Evolutionary conservation across 1,140 invertebrate genomes (phyloP).

Genomic region (Drosophila elegans): DNA sequence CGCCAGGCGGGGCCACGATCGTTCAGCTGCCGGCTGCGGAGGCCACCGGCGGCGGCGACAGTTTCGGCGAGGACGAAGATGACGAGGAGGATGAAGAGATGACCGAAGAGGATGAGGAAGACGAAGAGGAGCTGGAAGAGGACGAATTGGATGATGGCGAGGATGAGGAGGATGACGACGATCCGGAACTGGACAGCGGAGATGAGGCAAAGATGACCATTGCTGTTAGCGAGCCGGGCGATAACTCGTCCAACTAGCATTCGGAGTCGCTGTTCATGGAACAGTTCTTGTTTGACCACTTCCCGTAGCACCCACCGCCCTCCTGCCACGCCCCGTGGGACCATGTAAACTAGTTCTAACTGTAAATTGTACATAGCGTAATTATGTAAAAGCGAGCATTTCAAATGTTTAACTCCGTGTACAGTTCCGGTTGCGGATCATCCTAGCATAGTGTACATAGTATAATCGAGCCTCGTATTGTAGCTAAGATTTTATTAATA

Average conservation of each 20-base stretch:
- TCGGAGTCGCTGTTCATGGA: conserved; percentile 84
- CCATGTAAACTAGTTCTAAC: conserved; percentile 19
- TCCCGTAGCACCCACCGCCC: conserved; percentile 60
- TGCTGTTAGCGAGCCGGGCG: conserved; percentile 85
- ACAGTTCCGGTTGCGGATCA: conserved; percentile 25
- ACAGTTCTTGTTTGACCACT: conserved; percentile 82
- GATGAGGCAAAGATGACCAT: conserved; percentile 91
- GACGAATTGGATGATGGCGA: conserved; percentile 69
- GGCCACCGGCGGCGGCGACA: conserved; percentile 84
- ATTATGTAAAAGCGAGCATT: conserved; percentile 44
- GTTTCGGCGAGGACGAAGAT: conserved; percentile 86
- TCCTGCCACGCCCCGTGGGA: conserved; percentile 21
- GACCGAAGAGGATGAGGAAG: conserved; percentile 84
- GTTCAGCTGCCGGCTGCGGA: conserved; percentile 53
- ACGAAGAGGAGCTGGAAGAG: conserved; percentile 85
- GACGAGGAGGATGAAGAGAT: conserved; percentile 77
- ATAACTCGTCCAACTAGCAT: conserved; percentile 84
- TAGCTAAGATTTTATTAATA: conserved; percentile 32
- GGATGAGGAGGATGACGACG: conserved; percentile 86
- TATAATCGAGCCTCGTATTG: conserved; percentile 21
- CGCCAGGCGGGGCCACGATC: conserved; percentile 70
- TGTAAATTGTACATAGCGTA: conserved; percentile 46
- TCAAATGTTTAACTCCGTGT: conserved; percentile 38
- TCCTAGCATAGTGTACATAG: conserved; percentile 29
- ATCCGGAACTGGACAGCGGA: conserved; percentile 87